Evolutionary conservation across 2,113 vertebrate species (phyloP).

Genomic region (Potamarius usumacintae): DNA sequence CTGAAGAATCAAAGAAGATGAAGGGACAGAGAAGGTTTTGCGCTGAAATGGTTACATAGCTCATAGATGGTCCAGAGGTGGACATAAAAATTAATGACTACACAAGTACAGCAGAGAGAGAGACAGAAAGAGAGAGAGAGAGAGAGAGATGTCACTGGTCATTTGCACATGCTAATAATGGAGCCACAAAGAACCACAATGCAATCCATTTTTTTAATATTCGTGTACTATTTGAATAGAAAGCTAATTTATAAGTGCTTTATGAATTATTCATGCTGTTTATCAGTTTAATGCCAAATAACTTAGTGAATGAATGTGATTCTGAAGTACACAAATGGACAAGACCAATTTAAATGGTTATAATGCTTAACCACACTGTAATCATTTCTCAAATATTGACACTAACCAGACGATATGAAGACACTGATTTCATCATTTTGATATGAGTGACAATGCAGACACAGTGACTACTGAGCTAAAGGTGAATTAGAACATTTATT

Average conservation of each 20-base stretch:
- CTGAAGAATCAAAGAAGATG: not conserved
- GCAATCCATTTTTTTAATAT: not conserved
- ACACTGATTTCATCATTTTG: constrained; percentile 7
- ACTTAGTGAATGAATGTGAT: constrained; percentile 16
- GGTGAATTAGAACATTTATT: not conserved
- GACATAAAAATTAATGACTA: not conserved
- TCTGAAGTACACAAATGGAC: constrained; percentile 6
- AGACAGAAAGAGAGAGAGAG: constrained; percentile 1
- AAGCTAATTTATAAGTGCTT: not conserved
- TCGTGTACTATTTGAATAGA: not conserved
- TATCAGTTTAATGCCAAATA: not conserved
- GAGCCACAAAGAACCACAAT: not conserved
- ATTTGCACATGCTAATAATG: constrained; percentile 27
- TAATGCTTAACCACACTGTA: constrained; percentile 1
- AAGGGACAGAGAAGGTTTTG: not conserved
- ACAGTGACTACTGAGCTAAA: not conserved
- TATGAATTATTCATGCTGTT: constrained; percentile 31
- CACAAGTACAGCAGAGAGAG: not conserved
- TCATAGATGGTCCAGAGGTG: not conserved
- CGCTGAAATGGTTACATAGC: not conserved
- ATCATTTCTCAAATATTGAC: not conserved
- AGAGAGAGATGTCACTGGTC: not conserved
- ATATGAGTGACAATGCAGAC: constrained; percentile 2
- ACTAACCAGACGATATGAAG: constrained; percentile 5
- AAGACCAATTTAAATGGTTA: constrained; percentile 6